Evolutionary conservation across 2,888 invertebrate species (phyloP).

Genomic region (Agrotis segetum): DNA sequence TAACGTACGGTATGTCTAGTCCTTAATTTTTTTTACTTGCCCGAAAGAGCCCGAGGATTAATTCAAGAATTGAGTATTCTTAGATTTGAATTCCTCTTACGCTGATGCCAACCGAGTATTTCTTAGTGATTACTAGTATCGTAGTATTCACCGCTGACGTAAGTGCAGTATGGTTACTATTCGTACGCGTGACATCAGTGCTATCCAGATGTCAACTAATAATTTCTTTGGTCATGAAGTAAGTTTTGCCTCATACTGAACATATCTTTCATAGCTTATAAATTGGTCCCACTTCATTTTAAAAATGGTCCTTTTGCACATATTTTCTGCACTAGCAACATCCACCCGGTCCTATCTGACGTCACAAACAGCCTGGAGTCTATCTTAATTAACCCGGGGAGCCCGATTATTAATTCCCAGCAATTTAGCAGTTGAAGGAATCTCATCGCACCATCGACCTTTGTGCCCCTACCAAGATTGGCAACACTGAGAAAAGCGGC

Average conservation of each 20-base stretch:
- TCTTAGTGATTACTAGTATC: no score
- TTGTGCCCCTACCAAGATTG: slow-evolving; percentile 52
- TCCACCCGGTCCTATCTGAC: slow-evolving; percentile 62
- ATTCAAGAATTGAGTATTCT: no score
- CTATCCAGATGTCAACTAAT: background rate
- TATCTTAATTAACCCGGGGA: slow-evolving; percentile 77
- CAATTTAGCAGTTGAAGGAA: slow-evolving; percentile 73
- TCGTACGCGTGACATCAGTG: no score
- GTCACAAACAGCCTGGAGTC: slow-evolving; percentile 71
- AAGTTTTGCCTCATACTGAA: background rate
- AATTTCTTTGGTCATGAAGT: background rate
- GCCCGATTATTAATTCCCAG: slow-evolving; percentile 79
- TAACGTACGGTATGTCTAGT: no score
- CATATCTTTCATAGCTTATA: no score
- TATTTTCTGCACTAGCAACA: slow-evolving; percentile 33
- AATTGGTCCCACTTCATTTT: background rate
- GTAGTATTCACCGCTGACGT: no score
- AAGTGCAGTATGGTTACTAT: no score
- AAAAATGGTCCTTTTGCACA: slow-evolving; percentile 34
- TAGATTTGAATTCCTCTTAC: no score
- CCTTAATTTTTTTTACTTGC: no score
- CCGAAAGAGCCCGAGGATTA: no score
- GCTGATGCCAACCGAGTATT: no score
- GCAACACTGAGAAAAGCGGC: slow-evolving; percentile 7
- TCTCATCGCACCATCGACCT: slow-evolving; percentile 65